Base-by-base conservation (phyloP, 2,797 vertebrate species). In the Austrolebias charrua region DNA sequence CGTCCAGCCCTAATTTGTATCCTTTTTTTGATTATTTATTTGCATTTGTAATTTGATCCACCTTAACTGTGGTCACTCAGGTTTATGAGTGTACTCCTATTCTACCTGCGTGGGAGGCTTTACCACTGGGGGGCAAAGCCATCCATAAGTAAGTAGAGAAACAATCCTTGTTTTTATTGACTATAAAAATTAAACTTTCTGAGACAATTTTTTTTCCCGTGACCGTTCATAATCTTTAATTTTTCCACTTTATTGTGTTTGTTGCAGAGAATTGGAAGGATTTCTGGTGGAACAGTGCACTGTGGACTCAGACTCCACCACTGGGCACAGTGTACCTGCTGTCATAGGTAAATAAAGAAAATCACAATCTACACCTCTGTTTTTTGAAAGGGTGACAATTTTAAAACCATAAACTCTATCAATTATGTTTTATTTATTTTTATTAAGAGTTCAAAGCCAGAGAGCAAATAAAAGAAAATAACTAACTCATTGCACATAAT, bases 1-100 rank as follows among this genome's bases (percentile, higher is more conserved):
- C 24, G 3, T 24, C 24, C 24, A 24, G 24, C 24, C 24, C 24
- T 24, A 24, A 24, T 24, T 24, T 24, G 24, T 24, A 3, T 24
- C 1, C 1, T 24, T 24, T 24, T 24, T 24, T 24, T 24, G 3
- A 24, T 24, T 24, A 24, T 24, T 24, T 24, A 24, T 24, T 24
- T 24, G 24, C 3, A 24, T 24, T 24, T 24, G 24, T 24, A 24
- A 40, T 40, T 40, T 12, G 38, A 12, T 8, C 29, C 12, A 18
- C 83, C 92, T 94, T 93, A 90, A 94, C 90, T 60, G 11, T 31
- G 0, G 12, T 49, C 45, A 46, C 48, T 2, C 76, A 98, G 97
- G 93, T 99, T 55, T 99, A 96, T 68, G 97, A 99, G 80, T 97
- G 96, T 67, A 95, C 97, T 69, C 95, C 95, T 0, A 93, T 99